phyloP scores from a whole-genome alignment of 2,797 vertebrate species.

The Syncerus caffer region DNA sequence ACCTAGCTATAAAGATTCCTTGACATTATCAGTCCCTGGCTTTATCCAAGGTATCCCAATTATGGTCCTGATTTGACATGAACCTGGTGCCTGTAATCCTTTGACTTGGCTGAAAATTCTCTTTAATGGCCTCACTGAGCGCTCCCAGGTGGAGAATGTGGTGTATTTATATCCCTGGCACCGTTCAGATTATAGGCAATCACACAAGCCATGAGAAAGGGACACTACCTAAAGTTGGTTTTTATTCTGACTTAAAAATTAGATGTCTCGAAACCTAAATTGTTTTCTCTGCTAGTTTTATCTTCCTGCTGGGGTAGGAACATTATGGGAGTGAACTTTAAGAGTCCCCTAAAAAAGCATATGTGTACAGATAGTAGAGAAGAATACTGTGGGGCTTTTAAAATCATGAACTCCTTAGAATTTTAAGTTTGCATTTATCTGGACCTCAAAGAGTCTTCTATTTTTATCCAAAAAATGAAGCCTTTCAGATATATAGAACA shows the following conservation, averaged over 20 bases:
- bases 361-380: background rate
- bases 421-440: constrained; percentile 19
- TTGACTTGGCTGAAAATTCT: background rate
- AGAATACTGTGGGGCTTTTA: background rate
- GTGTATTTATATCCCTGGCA: background rate
- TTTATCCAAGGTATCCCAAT: background rate
- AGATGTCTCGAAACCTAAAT: background rate
- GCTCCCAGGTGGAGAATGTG: background rate
- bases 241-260: constrained; percentile 39
- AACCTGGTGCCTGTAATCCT: background rate
- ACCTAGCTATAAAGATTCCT: background rate
- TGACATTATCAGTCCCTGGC: background rate
- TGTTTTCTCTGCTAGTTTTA: background rate
- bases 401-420: background rate
- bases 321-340: background rate
- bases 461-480: background rate
- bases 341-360: background rate
- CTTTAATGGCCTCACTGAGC: background rate
- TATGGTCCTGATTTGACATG: background rate
- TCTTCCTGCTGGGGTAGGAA: background rate
- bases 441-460: background rate
- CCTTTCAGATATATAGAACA: background rate
- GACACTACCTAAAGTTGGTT: background rate
- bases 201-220: background rate
- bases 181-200: constrained; percentile 17